Evolutionary conservation across 2,888 invertebrate species (phyloP).

Genomic region (Stomorhina lunata): DNA sequence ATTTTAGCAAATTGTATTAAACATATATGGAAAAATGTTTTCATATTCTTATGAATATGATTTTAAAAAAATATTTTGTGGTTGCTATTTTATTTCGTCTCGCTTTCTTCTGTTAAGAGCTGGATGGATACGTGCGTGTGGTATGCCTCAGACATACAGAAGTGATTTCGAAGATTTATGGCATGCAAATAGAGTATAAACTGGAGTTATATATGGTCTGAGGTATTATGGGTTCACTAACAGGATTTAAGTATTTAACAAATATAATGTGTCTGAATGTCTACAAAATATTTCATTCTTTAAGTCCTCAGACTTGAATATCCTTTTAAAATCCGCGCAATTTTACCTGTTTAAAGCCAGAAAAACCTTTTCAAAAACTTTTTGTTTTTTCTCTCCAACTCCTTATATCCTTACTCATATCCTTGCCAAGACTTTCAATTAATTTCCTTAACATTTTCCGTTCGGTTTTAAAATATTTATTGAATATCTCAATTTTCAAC

Average conservation of each 20-base stretch:
- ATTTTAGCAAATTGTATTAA: neutral
- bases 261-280: too few species aligned
- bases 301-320: too few species aligned
- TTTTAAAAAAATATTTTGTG: slow-evolving; percentile 25
- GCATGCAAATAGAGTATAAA: neutral
- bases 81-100: neutral
- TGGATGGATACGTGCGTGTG: neutral
- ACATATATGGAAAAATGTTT: neutral
- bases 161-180: neutral
- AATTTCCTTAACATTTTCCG: neutral
- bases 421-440: neutral
- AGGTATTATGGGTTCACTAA: too few species aligned
- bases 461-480: slow-evolving; percentile 31
- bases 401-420: neutral
- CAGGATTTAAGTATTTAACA: too few species aligned
- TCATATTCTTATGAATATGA: neutral
- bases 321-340: too few species aligned
- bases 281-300: too few species aligned
- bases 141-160: neutral
- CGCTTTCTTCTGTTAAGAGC: too few species aligned
- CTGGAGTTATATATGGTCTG: too few species aligned
- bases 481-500: slow-evolving; percentile 13
- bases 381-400: too few species aligned
- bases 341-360: too few species aligned
- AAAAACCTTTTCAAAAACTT: too few species aligned